Evolutionary conservation across 2,888 invertebrate genomes (phyloP).

Genomic region (Agonopterix arenella): DNA sequence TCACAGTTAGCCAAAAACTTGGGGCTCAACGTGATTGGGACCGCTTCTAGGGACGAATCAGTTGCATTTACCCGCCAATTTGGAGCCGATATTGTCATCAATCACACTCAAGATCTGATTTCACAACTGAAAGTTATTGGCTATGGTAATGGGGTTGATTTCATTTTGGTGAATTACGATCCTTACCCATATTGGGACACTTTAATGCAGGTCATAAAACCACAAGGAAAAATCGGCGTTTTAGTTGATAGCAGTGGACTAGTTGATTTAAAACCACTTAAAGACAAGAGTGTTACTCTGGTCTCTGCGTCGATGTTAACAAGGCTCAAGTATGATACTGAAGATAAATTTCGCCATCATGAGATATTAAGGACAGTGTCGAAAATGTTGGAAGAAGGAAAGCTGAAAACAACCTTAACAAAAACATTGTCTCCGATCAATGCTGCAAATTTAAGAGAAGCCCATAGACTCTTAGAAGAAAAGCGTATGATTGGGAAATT

Average conservation of each 20-base stretch:
- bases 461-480: slow-evolving; percentile 54
- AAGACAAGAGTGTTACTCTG: slow-evolving; percentile 59
- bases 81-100: slow-evolving; percentile 51
- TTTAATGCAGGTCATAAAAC: slow-evolving; percentile 49
- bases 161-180: slow-evolving; percentile 57
- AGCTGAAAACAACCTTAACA: slow-evolving; percentile 46
- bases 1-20: slow-evolving; percentile 52
- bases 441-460: slow-evolving; percentile 52
- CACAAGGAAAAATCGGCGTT: slow-evolving; percentile 59
- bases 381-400: slow-evolving; percentile 45
- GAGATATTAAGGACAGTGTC: slow-evolving; percentile 47
- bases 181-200: slow-evolving; percentile 63
- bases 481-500: slow-evolving; percentile 53
- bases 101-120: slow-evolving; percentile 46
- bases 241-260: slow-evolving; percentile 55
- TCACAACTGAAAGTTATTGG: slow-evolving; percentile 48
- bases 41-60: slow-evolving; percentile 54
- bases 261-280: slow-evolving; percentile 44
- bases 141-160: slow-evolving; percentile 48
- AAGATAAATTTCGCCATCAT: slow-evolving; percentile 46
- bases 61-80: slow-evolving; percentile 36
- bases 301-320: slow-evolving; percentile 56
- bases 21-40: slow-evolving; percentile 61
- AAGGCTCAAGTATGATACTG: slow-evolving; percentile 54
- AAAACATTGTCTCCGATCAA: slow-evolving; percentile 55